Percentiles rank a stretch among this genome's conserved stretches.
These are phyloP conservation scores for Mystacides longicornis DNA, from an alignment of 2,888 invertebrate genomes.

Conservation along the genomic window DNA sequence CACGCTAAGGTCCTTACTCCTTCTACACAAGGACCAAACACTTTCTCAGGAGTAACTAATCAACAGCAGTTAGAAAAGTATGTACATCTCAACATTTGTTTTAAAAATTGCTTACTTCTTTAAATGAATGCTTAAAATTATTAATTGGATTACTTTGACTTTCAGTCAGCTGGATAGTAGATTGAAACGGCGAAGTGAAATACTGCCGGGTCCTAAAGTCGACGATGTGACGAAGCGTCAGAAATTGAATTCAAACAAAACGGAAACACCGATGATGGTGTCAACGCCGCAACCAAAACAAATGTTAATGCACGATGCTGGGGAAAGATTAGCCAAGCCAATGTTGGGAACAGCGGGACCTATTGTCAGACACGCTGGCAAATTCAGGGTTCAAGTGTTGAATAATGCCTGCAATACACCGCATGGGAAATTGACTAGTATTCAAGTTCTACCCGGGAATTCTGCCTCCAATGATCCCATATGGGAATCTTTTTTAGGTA, in stretches of 20 bases:
- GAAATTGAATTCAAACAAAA: conserved; percentile 25
- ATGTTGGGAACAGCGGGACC: conserved; percentile 42
- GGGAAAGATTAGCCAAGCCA: conserved; percentile 29
- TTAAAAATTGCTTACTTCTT: not conserved
- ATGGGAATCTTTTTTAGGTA: conserved; percentile 66
- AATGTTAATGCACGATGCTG: conserved; percentile 26
- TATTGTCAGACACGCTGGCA: conserved; percentile 41
- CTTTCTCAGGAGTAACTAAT: conserved; percentile 23
- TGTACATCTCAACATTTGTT: not conserved
- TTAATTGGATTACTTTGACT: not conserved
- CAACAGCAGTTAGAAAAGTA: conserved; percentile 18
- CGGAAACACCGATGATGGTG: conserved; percentile 22
- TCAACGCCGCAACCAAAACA: conserved; percentile 3
- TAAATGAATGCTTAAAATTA: not conserved
- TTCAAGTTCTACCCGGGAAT: conserved; percentile 51
- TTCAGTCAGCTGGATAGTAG: conserved; percentile 39
- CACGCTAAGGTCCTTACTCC: conserved; percentile 35
- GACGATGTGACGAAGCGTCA: conserved; percentile 32
- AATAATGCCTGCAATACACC: conserved; percentile 51
- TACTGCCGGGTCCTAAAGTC: conserved; percentile 38
- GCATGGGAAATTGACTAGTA: conserved; percentile 51
- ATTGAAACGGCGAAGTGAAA: conserved; percentile 37
- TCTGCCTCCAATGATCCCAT: conserved; percentile 52
- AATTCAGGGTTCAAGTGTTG: conserved; percentile 44
- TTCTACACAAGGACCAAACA: conserved; percentile 21